Evolutionary conservation across 2,797 vertebrate species (phyloP), one percentile per base, ranked within the genome.

Genomic region (Pangasius macronema): DNA sequence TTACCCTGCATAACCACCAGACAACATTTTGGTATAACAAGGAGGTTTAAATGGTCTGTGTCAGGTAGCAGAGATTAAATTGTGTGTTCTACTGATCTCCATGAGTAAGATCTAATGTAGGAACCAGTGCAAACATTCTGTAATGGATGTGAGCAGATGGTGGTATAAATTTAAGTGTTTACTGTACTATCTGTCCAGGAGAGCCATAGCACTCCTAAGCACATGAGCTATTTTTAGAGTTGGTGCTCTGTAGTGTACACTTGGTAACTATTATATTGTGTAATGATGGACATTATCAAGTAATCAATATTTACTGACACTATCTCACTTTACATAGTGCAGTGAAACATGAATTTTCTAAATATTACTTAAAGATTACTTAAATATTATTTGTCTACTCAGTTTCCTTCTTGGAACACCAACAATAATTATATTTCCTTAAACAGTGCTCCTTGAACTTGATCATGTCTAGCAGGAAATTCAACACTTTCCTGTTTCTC

Each of bases 101-200:
- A 39, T 61, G 42, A 87, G 70, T 33, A 76, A 83, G 79, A 84
- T 9, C 73, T 68, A 46, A 91, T 84, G 87, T 85, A 86, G 80
- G 49, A 65, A 36, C 84, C 90, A 92, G 89, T 87, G 72, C 91
- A 95, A 94, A 94, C 93, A 94, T 87, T 83, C 77, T 24, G 22
- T 36, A 86, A 91, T 90, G 85, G 91, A 85, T 86, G 80, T 85
- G 91, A 93, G 85, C 95, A 96, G 94, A 94, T 95, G 95, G 94
- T 72, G 3, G 49, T 72, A 85, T 86, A 27, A 83, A 87, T 2
- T 16, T 68, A 7, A 68, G 59, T 85, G 92, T 95, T 94, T 95
- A 90, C 90, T 72, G 84, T 94, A 91, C 84, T 22, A 27, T 57
- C 75, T 20, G 82, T 92, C 81, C 89, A 67, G 24, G 51, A 86